phyloP scores from a whole-genome alignment of 2,113 vertebrate genomes.

The Zeus faber region DNA sequence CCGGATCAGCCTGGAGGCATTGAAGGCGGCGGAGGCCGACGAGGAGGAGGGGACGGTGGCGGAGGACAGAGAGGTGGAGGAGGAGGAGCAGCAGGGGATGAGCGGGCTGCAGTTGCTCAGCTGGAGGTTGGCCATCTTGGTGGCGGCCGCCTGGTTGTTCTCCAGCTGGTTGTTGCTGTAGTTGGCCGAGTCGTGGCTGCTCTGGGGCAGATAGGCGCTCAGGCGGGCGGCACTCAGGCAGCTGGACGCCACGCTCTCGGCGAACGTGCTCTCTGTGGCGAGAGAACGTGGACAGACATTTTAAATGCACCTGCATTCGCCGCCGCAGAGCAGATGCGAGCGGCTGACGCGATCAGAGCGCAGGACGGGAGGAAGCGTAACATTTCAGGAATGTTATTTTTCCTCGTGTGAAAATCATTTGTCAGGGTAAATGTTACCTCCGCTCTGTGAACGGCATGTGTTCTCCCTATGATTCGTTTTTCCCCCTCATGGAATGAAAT shows the following conservation, averaged over 20 bases:
- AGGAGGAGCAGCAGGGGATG: conserved; percentile 83
- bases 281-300: too few species aligned
- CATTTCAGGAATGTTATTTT: too few species aligned
- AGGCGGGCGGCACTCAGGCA: conserved; percentile 87
- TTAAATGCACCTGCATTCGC: too few species aligned
- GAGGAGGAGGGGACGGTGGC: conserved; percentile 46
- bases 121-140: conserved; percentile 90
- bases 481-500: too few species aligned
- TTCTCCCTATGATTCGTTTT: too few species aligned
- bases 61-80: conserved; percentile 68
- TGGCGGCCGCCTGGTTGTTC: conserved; percentile 89
- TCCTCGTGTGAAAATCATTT: too few species aligned
- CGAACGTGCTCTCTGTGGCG: conserved; percentile 88
- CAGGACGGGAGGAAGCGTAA: too few species aligned
- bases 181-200: conserved; percentile 96
- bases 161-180: conserved; percentile 98
- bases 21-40: conserved; percentile 63
- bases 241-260: conserved; percentile 88
- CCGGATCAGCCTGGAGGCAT: conserved; percentile 35
- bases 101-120: conserved; percentile 81
- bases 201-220: conserved; percentile 91
- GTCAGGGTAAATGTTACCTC: too few species aligned
- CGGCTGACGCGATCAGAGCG: too few species aligned
- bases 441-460: too few species aligned
- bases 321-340: too few species aligned